phyloP scores from a whole-genome alignment of 2,888 invertebrate genomes.

The Eremobia ochroleuca region DNA sequence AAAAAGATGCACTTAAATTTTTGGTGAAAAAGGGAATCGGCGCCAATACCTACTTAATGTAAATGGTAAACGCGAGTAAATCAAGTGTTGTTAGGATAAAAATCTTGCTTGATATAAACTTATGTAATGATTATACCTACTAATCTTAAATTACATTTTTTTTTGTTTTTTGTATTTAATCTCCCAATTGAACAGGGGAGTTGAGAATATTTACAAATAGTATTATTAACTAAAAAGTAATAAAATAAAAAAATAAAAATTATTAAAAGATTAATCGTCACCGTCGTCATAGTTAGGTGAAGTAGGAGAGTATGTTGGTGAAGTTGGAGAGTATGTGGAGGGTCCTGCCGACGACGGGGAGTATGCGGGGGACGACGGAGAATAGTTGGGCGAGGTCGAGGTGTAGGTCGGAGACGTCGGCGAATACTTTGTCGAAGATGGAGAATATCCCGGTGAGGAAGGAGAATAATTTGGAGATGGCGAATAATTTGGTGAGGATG shows the following conservation, averaged over 20 bases:
- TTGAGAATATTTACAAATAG: constrained; percentile 64
- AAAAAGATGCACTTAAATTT: too few species aligned
- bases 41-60: too few species aligned
- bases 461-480: constrained; percentile 95
- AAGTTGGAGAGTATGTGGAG: constrained; percentile 86
- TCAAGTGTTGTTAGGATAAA: background rate
- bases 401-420: constrained; percentile 95
- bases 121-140: constrained; percentile 34
- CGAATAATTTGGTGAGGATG: constrained; percentile 93
- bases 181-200: constrained; percentile 27
- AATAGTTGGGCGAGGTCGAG: constrained; percentile 95
- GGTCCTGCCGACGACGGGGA: constrained; percentile 94
- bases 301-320: constrained; percentile 91
- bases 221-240: constrained; percentile 29
- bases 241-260: constrained; percentile 31
- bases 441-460: constrained; percentile 95
- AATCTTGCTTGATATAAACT: constrained; percentile 44
- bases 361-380: constrained; percentile 94
- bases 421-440: constrained; percentile 95
- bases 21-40: too few species aligned
- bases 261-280: constrained; percentile 81
- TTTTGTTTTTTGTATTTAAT: constrained; percentile 20
- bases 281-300: constrained; percentile 92
- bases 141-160: constrained; percentile 45
- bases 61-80: too few species aligned